Percentiles rank a stretch among this genome's conserved stretches.
phyloP scores from a whole-genome alignment of 2,888 invertebrate species.

The Synergus japonicus region DNA sequence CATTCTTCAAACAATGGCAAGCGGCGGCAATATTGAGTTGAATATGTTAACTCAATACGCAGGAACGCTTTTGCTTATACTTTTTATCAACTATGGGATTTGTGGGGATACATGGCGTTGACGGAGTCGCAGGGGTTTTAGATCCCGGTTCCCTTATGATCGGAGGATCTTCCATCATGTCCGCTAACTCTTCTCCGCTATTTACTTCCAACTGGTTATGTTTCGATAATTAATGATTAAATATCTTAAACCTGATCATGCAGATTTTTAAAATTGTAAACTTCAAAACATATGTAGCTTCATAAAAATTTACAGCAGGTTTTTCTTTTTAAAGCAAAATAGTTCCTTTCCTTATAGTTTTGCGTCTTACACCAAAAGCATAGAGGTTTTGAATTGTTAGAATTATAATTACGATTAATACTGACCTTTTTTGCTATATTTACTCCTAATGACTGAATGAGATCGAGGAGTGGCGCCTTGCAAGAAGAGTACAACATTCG shows the following conservation, averaged over 20 bases:
- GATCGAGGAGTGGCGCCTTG: slow-evolving; percentile 93
- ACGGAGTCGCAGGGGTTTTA: slow-evolving; percentile 74
- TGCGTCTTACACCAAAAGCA: not conserved
- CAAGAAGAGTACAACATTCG: slow-evolving; percentile 99
- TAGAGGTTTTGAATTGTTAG: not conserved
- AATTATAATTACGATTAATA: slow-evolving; percentile 47
- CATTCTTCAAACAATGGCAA: slow-evolving; percentile 55
- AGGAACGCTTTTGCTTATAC: slow-evolving; percentile 74
- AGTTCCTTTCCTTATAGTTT: not conserved
- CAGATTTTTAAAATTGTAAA: not conserved
- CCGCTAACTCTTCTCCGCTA: slow-evolving; percentile 75
- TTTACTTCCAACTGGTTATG: slow-evolving; percentile 74
- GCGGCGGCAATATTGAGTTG: slow-evolving; percentile 46
- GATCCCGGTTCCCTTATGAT: slow-evolving; percentile 71
- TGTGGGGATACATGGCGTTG: slow-evolving; percentile 71
- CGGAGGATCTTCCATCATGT: slow-evolving; percentile 76
- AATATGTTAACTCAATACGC: slow-evolving; percentile 74
- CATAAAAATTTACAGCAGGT: not conserved
- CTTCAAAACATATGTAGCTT: not conserved
- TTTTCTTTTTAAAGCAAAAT: not conserved
- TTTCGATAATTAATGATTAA: slow-evolving; percentile 46
- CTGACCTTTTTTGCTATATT: slow-evolving; percentile 92
- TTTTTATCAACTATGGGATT: slow-evolving; percentile 68
- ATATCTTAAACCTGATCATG: slow-evolving; percentile 36
- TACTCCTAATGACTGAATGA: slow-evolving; percentile 88